Evolutionary conservation across 92 coral and sea anemone genomes (phyloP).

Genomic region (Palythoa grandiflora): DNA sequence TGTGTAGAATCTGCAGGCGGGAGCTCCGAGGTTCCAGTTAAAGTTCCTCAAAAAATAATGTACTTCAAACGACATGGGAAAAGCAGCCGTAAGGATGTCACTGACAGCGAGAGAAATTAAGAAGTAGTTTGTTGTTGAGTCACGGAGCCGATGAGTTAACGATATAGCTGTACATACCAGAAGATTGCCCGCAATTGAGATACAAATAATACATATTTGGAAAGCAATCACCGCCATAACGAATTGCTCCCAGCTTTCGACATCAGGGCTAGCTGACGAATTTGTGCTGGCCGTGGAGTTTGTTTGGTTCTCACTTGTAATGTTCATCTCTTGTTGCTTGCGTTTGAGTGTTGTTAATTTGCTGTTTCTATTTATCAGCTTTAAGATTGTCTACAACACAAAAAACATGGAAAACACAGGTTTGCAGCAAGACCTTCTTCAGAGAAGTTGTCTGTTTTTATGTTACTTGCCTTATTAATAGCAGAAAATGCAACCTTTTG

Average conservation of each 20-base stretch:
- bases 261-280: background rate
- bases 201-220: slow-evolving; percentile 38
- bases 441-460: background rate
- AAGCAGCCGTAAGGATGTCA: slow-evolving; percentile 34
- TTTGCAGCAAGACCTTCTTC: background rate
- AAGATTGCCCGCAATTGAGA: slow-evolving; percentile 38
- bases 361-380: background rate
- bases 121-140: slow-evolving; percentile 25
- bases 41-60: background rate
- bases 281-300: background rate
- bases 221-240: background rate
- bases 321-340: slow-evolving; percentile 3
- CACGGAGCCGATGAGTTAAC: slow-evolving; percentile 30
- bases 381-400: background rate
- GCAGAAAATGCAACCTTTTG: background rate
- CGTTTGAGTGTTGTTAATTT: background rate
- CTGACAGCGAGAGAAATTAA: slow-evolving; percentile 40
- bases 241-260: slow-evolving; percentile 1
- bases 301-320: background rate
- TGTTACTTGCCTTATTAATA: background rate
- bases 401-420: background rate
- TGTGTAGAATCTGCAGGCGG: slow-evolving; percentile 67
- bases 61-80: slow-evolving; percentile 39
- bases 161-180: slow-evolving; percentile 38
- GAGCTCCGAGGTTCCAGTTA: slow-evolving; percentile 73